These are phyloP conservation scores for Coccyzus lansbergi DNA, from an alignment of 2,797 vertebrate species.

Conservation along the genomic window DNA sequence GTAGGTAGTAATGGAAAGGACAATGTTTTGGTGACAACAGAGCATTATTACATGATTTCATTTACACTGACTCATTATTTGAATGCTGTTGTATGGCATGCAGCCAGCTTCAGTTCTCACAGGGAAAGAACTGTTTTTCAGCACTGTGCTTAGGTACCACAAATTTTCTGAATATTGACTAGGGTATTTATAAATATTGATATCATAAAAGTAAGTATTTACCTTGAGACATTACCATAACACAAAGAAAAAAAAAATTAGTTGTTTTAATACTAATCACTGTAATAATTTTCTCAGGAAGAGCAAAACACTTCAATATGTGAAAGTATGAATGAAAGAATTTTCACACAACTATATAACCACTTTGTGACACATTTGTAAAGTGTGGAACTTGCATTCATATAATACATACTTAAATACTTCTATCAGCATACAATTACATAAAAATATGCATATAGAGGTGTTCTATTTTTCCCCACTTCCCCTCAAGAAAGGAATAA, in stretches of 20 bases:
- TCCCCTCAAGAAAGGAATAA: not conserved
- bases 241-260: not conserved
- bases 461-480: not conserved
- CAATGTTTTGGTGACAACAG: not conserved
- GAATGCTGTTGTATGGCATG: accelerated
- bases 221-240: not conserved
- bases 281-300: not conserved
- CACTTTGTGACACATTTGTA: not conserved
- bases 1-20: not conserved
- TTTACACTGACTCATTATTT: not conserved
- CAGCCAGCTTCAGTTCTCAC: not conserved
- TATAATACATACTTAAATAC: not conserved
- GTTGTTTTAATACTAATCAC: not conserved
- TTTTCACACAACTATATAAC: not conserved
- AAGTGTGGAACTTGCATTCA: not conserved
- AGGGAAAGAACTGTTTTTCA: not conserved
- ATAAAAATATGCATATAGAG: not conserved
- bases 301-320: not conserved
- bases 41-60: not conserved
- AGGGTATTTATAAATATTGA: not conserved
- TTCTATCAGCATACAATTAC: not conserved
- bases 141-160: not conserved
- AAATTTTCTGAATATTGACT: not conserved
- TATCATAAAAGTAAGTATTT: not conserved
- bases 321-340: not conserved